Percentiles rank a stretch among this genome's conserved stretches.
phyloP scores from a whole-genome alignment of 2,113 vertebrate species.

The Perca schrenkii region DNA sequence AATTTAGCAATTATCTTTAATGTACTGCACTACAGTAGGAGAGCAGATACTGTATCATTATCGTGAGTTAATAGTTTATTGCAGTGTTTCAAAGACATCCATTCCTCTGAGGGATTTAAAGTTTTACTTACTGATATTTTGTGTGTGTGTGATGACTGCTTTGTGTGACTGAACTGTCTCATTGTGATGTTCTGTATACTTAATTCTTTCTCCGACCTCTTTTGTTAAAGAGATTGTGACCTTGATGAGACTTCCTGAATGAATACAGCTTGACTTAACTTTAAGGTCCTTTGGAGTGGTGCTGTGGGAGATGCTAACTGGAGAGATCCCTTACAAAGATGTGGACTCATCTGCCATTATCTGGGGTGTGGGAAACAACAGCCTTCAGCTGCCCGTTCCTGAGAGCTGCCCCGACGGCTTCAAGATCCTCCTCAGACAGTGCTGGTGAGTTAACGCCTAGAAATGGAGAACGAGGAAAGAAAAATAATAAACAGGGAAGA shows the following conservation, averaged over 20 bases:
- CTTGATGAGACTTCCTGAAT: not conserved
- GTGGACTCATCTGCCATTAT: conserved; percentile 98
- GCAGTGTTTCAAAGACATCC: not conserved
- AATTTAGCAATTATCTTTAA: conserved; percentile 4
- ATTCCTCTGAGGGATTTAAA: not conserved
- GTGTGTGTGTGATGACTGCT: not conserved
- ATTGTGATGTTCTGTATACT: no score
- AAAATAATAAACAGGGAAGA: not conserved
- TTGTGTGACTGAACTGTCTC: no score
- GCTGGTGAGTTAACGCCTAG: conserved; percentile 89
- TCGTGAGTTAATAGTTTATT: not conserved
- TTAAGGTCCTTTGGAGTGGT: conserved; percentile 88
- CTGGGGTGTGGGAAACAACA: conserved; percentile 98
- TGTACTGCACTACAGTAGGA: not conserved
- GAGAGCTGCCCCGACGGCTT: conserved; percentile 97
- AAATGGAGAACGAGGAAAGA: conserved; percentile 14
- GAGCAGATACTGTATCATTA: not conserved
- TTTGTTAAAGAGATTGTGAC: conserved; percentile 2
- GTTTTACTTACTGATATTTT: not conserved
- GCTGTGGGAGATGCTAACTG: conserved; percentile 97
- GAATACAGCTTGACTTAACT: conserved; percentile 19
- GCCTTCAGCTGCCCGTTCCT: conserved; percentile 95
- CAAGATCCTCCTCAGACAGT: conserved; percentile 96
- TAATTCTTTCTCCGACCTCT: not conserved
- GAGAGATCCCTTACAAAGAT: conserved; percentile 97